Conservation (phyloP, 2,888 invertebrate genomes). For the Pseudoips prasinana region DNA sequence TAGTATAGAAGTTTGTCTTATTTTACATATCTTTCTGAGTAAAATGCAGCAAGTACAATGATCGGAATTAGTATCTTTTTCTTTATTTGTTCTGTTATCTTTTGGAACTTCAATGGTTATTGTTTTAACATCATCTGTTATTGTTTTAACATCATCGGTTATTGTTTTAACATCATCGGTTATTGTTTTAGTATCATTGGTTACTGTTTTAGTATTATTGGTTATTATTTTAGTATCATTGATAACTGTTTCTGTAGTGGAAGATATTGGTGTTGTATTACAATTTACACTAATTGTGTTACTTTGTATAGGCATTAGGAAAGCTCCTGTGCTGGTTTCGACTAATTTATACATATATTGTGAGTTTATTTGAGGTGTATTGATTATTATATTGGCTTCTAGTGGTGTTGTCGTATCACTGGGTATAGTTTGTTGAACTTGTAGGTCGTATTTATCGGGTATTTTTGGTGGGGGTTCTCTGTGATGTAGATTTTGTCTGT, state of each 20-base stretch:
- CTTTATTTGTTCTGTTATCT: no score
- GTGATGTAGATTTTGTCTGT: conserved; percentile 20
- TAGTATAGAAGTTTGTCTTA: conserved; percentile 49
- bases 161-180: no score
- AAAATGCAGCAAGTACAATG: conserved; percentile 63
- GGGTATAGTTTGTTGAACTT: conserved; percentile 8
- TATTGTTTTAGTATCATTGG: no score
- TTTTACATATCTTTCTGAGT: conserved; percentile 48
- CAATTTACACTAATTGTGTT: conserved; percentile 34
- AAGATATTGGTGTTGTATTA: conserved; percentile 31
- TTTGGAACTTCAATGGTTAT: no score
- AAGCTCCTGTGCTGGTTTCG: conserved; percentile 41
- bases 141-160: no score
- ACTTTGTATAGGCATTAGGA: conserved; percentile 42
- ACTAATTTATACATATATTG: conserved; percentile 42
- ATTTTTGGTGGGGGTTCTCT: not conserved
- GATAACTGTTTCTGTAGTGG: conserved; percentile 10
- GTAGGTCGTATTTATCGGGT: conserved; percentile 26
- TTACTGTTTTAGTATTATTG: no score
- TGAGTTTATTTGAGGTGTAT: conserved; percentile 7
- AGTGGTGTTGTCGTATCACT: conserved; percentile 15
- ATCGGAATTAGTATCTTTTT: not conserved
- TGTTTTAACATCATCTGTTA: no score
- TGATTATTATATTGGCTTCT: no score
- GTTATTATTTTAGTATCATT: conserved; percentile 6